These are phyloP conservation scores for Amblyjoppa proteus DNA, from an alignment of 2,888 invertebrate genomes.

Conservation along the genomic window DNA sequence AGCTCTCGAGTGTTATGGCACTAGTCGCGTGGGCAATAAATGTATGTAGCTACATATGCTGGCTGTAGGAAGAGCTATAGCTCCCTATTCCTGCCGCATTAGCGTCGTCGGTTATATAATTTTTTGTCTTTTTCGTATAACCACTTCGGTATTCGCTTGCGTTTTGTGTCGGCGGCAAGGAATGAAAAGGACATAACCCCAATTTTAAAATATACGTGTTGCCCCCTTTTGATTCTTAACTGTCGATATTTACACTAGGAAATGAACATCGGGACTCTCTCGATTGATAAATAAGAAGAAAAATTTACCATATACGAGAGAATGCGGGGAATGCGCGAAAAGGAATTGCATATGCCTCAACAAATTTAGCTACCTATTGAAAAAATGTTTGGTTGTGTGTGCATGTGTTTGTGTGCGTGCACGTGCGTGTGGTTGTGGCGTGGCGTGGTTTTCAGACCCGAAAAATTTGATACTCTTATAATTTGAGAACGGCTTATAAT, in stretches of 20 bases:
- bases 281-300: conserved; percentile 43
- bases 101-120: neutral
- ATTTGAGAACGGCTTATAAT: no score
- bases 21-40: conserved; percentile 21
- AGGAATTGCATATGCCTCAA: neutral
- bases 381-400: no score
- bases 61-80: conserved; percentile 6
- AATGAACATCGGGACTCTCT: conserved; percentile 23
- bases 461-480: no score
- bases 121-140: conserved; percentile 5
- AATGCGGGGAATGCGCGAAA: conserved; percentile 28
- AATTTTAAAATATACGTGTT: neutral
- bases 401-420: no score
- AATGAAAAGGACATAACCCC: neutral
- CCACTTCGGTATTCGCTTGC: neutral
- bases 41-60: neutral
- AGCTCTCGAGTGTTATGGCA: conserved; percentile 25
- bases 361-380: neutral
- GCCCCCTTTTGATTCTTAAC: neutral
- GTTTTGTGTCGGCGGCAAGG: neutral
- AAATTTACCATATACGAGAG: conserved; percentile 1
- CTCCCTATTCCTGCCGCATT: conserved; percentile 2
- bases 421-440: no score
- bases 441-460: no score
- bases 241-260: conserved; percentile 15